Evolutionary conservation across 1,140 invertebrate genomes (phyloP), one percentile per base, ranked within the genome.

Genomic region (Cyrtorhinus lividipennis): DNA sequence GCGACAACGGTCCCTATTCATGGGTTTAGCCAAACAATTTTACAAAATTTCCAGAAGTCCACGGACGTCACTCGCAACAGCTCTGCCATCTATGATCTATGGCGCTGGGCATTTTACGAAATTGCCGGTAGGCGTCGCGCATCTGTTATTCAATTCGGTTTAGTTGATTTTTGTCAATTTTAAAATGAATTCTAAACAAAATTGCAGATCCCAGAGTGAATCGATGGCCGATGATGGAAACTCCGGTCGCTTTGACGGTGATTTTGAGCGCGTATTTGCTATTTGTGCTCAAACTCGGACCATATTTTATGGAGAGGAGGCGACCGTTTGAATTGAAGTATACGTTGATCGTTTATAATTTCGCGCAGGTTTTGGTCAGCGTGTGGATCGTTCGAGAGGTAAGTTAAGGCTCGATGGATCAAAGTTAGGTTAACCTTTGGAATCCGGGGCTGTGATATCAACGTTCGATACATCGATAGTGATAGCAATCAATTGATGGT

Each of bases 181-280:
- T 10, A 8, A 44, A 8, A 44, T n/a, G 38, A 10, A 44, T 44
- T 44, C 38, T 23, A 66, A 25, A 64, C 70, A 81, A 80, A n/a
- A n/a, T n/a, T n/a, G n/a, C 76, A 90, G 90, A 93, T 81, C 83
- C 83, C 10, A 79, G 90, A 64, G 91, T 92, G 15, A 80, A 80
- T 64, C 82, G 87, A 68, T 95, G 91, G 92, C 83, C 88, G 68
- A 74, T 96, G 13, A 84, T 90, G 72, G 80, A 83, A 23, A 82
- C 85, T 3, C 89, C 88, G n/a, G 82, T 82, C 15, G 87, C 90
- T 0, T 77, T 91, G 0, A 68, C 90, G 1, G 81, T 81, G 0
- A 81, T 92, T 27, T 72, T 90, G 22, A 80, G 81, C 0, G 78
- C 81, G 0, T 92, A 91, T 68, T 69, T 91, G 27, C 89, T 87